Percentiles rank a stretch among this genome's conserved stretches.
Evolutionary conservation across 2,113 vertebrate species (phyloP).

Genomic region (Arizona elegans): DNA sequence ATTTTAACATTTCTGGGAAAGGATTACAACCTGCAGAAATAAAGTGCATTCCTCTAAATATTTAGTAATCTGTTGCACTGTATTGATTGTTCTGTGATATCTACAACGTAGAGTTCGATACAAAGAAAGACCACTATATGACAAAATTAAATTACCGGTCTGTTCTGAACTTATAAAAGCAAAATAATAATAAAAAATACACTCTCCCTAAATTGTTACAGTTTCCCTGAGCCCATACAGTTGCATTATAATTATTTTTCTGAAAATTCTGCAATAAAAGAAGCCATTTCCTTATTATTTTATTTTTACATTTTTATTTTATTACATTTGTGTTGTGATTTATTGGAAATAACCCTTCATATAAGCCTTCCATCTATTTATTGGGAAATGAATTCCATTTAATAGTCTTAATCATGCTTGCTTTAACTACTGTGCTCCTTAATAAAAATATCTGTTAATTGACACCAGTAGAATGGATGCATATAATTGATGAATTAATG

Average conservation of each 20-base stretch:
- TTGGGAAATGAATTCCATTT: background rate
- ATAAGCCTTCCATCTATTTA: background rate
- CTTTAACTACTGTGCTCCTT: background rate
- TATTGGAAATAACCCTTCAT: background rate
- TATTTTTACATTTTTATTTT: background rate
- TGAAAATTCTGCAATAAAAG: background rate
- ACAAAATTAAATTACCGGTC: conserved; percentile 18
- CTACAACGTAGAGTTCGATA: conserved; percentile 18
- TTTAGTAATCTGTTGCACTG: conserved; percentile 23
- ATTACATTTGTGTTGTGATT: background rate
- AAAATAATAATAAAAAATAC: conserved; percentile 3
- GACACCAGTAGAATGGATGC: background rate
- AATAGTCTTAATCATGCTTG: background rate
- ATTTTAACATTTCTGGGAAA: conserved; percentile 22
- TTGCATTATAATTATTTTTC: background rate
- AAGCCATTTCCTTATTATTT: background rate
- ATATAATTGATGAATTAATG: too few species aligned
- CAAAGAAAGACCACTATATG: conserved; percentile 11
- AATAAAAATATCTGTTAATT: background rate
- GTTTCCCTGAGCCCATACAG: background rate
- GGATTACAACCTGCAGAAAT: conserved; percentile 22
- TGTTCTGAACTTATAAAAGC: conserved; percentile 27
- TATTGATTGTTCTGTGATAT: conserved; percentile 39
- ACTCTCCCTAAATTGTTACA: conserved; percentile 11
- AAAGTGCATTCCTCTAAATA: conserved; percentile 26